phyloP scores from a whole-genome alignment of 2,888 invertebrate genomes.

The Diplolepis rosae region DNA sequence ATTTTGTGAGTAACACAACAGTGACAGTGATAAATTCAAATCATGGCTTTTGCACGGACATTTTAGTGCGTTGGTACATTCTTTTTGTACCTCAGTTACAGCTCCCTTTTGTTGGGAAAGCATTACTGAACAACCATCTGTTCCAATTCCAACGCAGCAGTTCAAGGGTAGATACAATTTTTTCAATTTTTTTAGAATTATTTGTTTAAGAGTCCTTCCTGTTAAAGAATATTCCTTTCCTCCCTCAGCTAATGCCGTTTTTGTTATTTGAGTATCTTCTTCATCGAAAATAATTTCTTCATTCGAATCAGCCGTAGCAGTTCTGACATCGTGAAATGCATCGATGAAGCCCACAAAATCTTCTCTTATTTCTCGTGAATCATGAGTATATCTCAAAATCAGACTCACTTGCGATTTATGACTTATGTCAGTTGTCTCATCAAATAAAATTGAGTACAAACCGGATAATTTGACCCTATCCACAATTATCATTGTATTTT shows the following conservation, averaged over 20 bases:
- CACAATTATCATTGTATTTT: conserved; percentile 18
- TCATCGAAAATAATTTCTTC: too few relatives aligned
- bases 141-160: conserved; percentile 37
- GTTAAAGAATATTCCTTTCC: not conserved
- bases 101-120: conserved; percentile 28
- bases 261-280: not conserved
- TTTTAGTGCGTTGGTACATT: conserved; percentile 39
- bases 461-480: not conserved
- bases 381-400: conserved; percentile 37
- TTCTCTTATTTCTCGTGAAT: conserved; percentile 31
- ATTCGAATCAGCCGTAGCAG: too few relatives aligned
- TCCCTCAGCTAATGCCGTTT: not conserved
- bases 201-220: not conserved
- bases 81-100: too few relatives aligned
- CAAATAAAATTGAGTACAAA: conserved; percentile 39
- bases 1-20: too few relatives aligned
- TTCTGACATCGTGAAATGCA: conserved; percentile 6
- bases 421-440: conserved; percentile 44
- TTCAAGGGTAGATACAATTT: conserved; percentile 6
- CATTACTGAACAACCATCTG: conserved; percentile 37
- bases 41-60: too few relatives aligned
- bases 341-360: conserved; percentile 41
- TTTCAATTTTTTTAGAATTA: conserved; percentile 29
- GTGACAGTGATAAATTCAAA: too few relatives aligned
- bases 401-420: conserved; percentile 41